These are phyloP conservation scores for Serinus canaria DNA, from an alignment of 2,113 vertebrate species.

Conservation along the genomic window DNA sequence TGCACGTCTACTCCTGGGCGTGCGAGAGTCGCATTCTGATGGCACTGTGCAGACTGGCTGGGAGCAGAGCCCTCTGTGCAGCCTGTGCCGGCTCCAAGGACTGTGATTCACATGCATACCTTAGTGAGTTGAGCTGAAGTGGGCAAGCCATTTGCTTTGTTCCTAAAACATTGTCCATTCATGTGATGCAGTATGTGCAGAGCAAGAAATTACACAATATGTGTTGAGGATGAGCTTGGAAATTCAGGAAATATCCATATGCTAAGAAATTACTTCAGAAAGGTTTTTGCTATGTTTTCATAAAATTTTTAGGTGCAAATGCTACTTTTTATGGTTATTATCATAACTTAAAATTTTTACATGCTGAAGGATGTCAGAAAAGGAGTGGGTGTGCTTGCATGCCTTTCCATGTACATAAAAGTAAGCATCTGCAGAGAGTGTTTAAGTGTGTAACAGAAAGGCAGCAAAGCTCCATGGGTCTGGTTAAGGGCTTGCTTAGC, in stretches of 20 bases:
- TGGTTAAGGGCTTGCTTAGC: slow-evolving; percentile 67
- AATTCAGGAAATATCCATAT: neutral
- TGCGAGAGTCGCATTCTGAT: neutral
- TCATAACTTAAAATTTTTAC: neutral
- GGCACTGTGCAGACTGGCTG: neutral
- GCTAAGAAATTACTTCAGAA: neutral
- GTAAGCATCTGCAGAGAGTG: neutral
- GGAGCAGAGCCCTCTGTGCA: neutral
- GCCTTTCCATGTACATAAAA: neutral
- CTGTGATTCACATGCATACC: neutral
- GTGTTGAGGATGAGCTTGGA: neutral
- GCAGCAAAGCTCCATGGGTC: slow-evolving; percentile 12
- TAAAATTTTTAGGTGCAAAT: neutral
- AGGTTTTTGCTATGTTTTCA: neutral
- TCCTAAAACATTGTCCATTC: neutral
- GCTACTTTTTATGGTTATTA: neutral
- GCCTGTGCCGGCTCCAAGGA: neutral
- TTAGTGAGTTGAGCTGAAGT: neutral
- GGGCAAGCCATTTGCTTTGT: neutral
- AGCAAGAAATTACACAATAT: neutral
- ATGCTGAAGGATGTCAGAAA: neutral
- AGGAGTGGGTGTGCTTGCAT: neutral
- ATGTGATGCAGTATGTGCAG: neutral
- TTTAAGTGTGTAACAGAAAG: neutral
- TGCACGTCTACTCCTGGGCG: neutral